phyloP scores from a whole-genome alignment of 2,113 vertebrate species.

The Jacana jacana region DNA sequence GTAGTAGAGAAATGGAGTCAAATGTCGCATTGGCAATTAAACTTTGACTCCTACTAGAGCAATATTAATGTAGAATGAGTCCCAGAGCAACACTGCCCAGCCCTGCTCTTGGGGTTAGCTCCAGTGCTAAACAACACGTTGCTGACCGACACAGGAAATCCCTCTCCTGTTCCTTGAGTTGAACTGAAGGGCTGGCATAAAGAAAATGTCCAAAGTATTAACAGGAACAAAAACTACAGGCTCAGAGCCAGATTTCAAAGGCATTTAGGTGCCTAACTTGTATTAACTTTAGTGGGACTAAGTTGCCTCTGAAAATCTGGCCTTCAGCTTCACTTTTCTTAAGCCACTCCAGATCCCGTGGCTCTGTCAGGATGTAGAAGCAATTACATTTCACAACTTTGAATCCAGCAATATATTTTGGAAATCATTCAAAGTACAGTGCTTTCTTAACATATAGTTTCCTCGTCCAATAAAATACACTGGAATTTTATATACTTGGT shows the following conservation, averaged over 20 bases:
- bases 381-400: conserved; percentile 30
- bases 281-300: conserved; percentile 9
- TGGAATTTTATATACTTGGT: neutral
- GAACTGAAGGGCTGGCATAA: conserved; percentile 41
- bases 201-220: conserved; percentile 16
- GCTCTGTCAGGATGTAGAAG: conserved; percentile 30
- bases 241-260: conserved; percentile 42
- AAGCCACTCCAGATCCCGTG: neutral
- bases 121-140: conserved; percentile 72
- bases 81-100: conserved; percentile 19
- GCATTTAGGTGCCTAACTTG: conserved; percentile 10
- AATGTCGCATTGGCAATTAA: conserved; percentile 44
- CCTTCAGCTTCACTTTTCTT: neutral
- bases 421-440: neutral
- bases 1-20: conserved; percentile 32
- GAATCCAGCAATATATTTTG: conserved; percentile 9
- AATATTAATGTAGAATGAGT: conserved; percentile 53
- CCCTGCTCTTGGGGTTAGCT: conserved; percentile 7
- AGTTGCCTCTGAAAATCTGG: conserved; percentile 8
- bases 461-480: conserved; percentile 1
- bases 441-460: neutral
- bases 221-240: conserved; percentile 43
- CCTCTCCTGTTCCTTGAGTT: conserved; percentile 66
- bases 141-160: conserved; percentile 74
- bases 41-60: conserved; percentile 61